Conservation (phyloP, 2,113 vertebrate species). For the Pithys albifrons region DNA sequence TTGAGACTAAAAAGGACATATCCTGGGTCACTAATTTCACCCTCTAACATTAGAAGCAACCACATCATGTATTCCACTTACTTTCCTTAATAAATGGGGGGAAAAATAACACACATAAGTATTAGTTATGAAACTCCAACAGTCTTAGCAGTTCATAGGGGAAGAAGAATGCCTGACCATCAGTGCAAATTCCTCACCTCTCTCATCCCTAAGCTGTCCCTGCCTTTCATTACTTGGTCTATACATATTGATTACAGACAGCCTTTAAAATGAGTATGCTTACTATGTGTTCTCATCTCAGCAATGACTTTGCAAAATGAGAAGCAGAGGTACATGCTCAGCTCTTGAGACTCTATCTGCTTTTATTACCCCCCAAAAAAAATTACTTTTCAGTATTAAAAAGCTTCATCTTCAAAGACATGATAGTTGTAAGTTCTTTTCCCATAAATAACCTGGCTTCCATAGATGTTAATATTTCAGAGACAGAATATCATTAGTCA, state of each 20-base stretch:
- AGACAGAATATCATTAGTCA: neutral
- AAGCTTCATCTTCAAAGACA: neutral
- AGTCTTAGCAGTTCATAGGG: neutral
- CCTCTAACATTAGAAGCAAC: neutral
- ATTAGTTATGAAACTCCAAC: neutral
- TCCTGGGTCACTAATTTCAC: neutral
- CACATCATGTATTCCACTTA: neutral
- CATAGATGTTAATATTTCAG: neutral
- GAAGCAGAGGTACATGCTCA: neutral
- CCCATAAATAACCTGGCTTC: neutral
- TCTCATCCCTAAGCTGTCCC: fast-evolving
- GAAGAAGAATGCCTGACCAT: neutral
- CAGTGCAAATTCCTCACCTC: neutral
- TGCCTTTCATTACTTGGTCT: neutral
- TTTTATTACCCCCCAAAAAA: slow-evolving; percentile 21
- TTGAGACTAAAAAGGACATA: neutral
- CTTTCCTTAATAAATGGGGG: neutral
- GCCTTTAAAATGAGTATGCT: neutral
- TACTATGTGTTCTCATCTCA: neutral
- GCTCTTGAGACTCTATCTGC: neutral
- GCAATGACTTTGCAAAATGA: neutral
- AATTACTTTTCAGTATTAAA: neutral
- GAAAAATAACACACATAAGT: neutral
- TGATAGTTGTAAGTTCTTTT: neutral
- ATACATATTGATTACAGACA: neutral